phyloP scores from a whole-genome alignment of 2,113 vertebrate genomes.

The Macroglossus sobrinus region DNA sequence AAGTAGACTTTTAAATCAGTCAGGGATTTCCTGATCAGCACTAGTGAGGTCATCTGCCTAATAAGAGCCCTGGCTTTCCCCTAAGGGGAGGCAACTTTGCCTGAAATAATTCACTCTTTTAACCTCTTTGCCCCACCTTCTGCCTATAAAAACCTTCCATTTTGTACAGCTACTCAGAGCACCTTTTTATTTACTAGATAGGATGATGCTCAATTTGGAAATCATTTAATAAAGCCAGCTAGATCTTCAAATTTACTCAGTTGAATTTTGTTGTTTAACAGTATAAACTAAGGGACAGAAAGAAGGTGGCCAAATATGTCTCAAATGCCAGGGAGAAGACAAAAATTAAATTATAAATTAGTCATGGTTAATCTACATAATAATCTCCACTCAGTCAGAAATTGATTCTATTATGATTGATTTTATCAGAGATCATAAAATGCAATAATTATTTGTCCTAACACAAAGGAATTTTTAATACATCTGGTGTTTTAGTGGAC shows the following conservation, averaged over 20 bases:
- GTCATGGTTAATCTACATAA: neutral
- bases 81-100: too few relatives aligned
- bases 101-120: too few relatives aligned
- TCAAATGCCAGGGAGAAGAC: neutral
- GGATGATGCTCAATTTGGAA: neutral
- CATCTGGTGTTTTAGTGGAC: neutral
- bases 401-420: neutral
- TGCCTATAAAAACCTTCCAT: neutral
- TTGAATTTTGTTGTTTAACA: neutral
- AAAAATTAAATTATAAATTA: neutral
- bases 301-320: neutral
- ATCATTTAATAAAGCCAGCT: neutral
- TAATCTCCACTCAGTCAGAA: neutral
- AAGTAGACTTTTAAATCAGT: too few relatives aligned
- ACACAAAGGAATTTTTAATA: neutral
- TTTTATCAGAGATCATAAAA: neutral
- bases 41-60: neutral
- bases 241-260: neutral
- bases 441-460: neutral
- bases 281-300: neutral
- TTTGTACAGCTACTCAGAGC: too few relatives aligned
- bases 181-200: neutral
- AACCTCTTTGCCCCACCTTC: neutral
- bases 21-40: neutral
- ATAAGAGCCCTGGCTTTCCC: too few relatives aligned